A percentile compares a stretch with the other conserved stretches of the same genome.
Conservation (phyloP, 2,113 vertebrate species). For the Talpa occidentalis region DNA sequence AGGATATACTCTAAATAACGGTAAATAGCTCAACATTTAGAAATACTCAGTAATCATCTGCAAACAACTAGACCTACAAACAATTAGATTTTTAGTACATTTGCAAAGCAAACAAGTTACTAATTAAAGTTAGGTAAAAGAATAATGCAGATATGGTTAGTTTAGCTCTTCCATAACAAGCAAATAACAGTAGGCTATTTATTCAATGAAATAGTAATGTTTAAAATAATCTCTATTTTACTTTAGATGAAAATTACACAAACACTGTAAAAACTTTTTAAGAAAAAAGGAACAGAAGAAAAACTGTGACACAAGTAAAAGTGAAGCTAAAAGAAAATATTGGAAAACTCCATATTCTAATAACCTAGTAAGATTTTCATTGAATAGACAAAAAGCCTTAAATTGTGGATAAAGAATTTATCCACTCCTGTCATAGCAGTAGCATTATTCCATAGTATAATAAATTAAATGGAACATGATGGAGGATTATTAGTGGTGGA, state of each 20-base stretch:
- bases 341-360: neutral
- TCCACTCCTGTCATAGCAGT: too few species aligned
- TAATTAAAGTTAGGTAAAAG: conserved; percentile 41
- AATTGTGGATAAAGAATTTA: neutral
- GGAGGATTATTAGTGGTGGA: too few species aligned
- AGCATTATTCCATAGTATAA: neutral
- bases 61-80: neutral
- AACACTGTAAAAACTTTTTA: neutral
- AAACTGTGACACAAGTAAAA: conserved; percentile 31
- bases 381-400: neutral
- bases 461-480: neutral
- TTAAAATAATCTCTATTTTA: conserved; percentile 9
- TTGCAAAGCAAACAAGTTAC: conserved; percentile 17
- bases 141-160: conserved; percentile 13
- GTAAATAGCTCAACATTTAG: conserved; percentile 44
- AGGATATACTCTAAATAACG: conserved; percentile 50
- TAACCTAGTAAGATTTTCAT: conserved; percentile 35
- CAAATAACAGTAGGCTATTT: neutral
- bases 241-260: neutral
- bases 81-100: conserved; percentile 4
- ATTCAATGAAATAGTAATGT: neutral
- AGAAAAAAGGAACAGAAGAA: neutral
- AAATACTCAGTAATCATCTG: neutral
- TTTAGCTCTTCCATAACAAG: neutral
- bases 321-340: conserved; percentile 32